A percentile compares a stretch with the other conserved stretches of the same genome.
Evolutionary conservation across 2,113 vertebrate genomes (phyloP).

Genomic region (Caretta caretta): DNA sequence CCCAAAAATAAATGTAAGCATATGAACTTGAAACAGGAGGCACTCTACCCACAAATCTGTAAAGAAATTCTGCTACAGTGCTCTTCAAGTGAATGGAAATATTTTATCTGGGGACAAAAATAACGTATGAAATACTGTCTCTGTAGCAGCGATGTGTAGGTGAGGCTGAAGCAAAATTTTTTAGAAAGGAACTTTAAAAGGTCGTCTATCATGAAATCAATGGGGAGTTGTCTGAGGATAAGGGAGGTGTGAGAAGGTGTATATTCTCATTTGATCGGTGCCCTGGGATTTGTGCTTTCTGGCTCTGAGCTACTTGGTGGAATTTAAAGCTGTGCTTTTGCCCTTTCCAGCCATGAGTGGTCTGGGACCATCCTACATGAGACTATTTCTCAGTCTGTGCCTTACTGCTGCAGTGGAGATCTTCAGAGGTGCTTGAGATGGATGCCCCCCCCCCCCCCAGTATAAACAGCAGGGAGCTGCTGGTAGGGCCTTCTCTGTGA

Average conservation of each 20-base stretch:
- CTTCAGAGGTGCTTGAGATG: background rate
- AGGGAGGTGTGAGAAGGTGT: background rate
- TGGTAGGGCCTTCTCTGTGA: fast-evolving
- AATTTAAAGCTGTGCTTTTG: background rate
- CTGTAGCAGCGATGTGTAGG: background rate
- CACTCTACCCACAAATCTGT: background rate
- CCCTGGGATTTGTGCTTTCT: too few relatives aligned
- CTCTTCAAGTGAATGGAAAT: constrained; percentile 42
- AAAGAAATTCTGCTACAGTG: constrained; percentile 52
- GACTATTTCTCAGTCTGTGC: background rate
- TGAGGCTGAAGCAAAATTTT: background rate
- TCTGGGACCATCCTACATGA: background rate
- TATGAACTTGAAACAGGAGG: constrained; percentile 53
- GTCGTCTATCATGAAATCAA: background rate
- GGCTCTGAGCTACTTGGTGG: background rate
- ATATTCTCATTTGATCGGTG: fast-evolving
- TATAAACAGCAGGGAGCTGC: background rate
- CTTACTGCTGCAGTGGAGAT: background rate
- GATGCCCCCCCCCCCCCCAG: fast-evolving
- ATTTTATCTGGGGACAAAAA: constrained; percentile 19
- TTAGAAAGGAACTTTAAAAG: background rate
- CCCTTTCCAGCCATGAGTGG: background rate
- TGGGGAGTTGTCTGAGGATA: background rate
- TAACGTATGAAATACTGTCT: background rate
- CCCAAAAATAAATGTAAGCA: constrained; percentile 25